Percentiles rank a stretch among this genome's conserved stretches.
These are phyloP conservation scores for Clarias macrocephalus DNA, from an alignment of 2,113 vertebrate genomes.

Conservation along the genomic window DNA sequence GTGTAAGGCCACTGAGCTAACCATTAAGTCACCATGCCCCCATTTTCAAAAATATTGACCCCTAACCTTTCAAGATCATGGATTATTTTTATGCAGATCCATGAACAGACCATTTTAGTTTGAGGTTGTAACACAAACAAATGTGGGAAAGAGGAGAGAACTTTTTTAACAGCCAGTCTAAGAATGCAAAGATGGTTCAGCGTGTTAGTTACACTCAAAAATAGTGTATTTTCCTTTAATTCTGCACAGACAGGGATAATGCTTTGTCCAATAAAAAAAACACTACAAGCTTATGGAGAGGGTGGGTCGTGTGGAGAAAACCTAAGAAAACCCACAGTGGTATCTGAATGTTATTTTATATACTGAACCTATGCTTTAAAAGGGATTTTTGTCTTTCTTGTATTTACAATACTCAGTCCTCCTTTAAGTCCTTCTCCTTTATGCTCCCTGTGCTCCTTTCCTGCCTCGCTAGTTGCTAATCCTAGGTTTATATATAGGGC, in stretches of 20 bases:
- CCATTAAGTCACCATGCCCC: no score
- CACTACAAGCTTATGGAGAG: slow-evolving; percentile 9
- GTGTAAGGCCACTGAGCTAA: no score
- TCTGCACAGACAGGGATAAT: not conserved
- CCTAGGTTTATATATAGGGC: slow-evolving; percentile 21
- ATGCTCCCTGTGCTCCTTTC: not conserved
- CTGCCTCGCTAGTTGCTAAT: slow-evolving; percentile 15
- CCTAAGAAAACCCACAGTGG: not conserved
- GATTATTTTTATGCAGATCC: not conserved
- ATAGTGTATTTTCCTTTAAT: slow-evolving; percentile 32
- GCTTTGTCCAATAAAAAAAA: slow-evolving; percentile 53
- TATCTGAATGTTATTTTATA: slow-evolving; percentile 32
- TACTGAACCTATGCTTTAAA: slow-evolving; percentile 15
- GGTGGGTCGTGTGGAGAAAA: not conserved
- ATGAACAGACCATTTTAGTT: not conserved
- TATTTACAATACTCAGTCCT: not conserved
- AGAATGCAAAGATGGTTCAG: not conserved
- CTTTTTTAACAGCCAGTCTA: not conserved
- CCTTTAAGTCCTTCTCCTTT: slow-evolving; percentile 7
- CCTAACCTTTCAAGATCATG: not conserved
- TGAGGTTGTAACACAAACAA: not conserved
- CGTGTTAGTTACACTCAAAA: slow-evolving; percentile 23
- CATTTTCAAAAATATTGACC: no score
- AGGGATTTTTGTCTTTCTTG: slow-evolving; percentile 9
- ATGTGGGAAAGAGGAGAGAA: not conserved